These are phyloP conservation scores for Cyprinus carpio DNA, from an alignment of 2,113 vertebrate genomes.

Conservation along the genomic window DNA sequence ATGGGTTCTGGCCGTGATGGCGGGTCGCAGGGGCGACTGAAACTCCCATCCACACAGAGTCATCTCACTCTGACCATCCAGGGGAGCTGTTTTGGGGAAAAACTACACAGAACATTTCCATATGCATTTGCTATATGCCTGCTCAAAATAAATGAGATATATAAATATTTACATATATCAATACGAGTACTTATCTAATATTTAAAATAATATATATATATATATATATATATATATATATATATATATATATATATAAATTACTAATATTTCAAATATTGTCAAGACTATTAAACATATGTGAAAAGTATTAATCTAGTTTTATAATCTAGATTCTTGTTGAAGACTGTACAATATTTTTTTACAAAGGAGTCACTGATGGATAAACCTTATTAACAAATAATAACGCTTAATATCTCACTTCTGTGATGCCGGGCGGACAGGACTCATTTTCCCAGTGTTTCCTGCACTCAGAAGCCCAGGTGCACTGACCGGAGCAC, in stretches of 20 bases:
- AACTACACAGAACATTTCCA: slow-evolving; percentile 77
- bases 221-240: background rate
- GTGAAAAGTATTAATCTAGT: background rate
- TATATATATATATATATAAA: too few relatives aligned
- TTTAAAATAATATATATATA: background rate
- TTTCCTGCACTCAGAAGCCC: slow-evolving; percentile 75
- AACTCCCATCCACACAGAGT: slow-evolving; percentile 90
- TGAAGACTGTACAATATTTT: background rate
- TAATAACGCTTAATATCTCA: slow-evolving; percentile 65
- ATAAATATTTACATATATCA: background rate
- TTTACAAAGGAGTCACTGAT: background rate
- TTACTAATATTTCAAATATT: too few relatives aligned
- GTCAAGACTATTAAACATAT: too few relatives aligned
- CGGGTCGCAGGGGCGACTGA: slow-evolving; percentile 63
- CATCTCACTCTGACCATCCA: slow-evolving; percentile 82
- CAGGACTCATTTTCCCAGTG: slow-evolving; percentile 85
- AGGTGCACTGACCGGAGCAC: slow-evolving; percentile 80
- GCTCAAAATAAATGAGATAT: too few relatives aligned
- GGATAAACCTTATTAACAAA: background rate
- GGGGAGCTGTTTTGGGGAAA: slow-evolving; percentile 84
- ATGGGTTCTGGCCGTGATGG: slow-evolving; percentile 69
- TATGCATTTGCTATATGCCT: background rate
- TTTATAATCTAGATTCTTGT: background rate
- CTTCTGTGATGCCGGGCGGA: slow-evolving; percentile 82
- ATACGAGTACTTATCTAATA: background rate